Evolutionary conservation across 1,140 invertebrate species (phyloP).

Genomic region (Phymastichus coffea): DNA sequence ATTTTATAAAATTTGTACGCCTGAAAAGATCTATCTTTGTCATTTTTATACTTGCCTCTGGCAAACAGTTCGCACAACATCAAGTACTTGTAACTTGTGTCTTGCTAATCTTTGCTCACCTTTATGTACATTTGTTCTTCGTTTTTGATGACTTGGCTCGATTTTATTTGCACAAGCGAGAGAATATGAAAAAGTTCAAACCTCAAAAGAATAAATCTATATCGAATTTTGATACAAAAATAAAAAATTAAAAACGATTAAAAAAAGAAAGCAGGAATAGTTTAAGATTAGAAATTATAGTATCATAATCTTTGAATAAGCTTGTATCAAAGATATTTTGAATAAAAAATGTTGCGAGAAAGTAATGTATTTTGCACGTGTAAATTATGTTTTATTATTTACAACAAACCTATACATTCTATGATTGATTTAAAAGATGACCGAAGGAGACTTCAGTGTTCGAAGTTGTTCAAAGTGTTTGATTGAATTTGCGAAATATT

Average conservation of each 20-base stretch:
- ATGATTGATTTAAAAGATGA: too few relatives aligned
- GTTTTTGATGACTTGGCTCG: neutral
- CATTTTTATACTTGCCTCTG: constrained; percentile 11
- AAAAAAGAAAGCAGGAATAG: constrained; percentile 9
- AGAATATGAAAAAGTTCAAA: constrained; percentile 11
- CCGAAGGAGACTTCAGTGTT: too few relatives aligned
- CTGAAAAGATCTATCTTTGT: constrained; percentile 16
- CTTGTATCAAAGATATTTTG: constrained; percentile 26
- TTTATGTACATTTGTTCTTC: constrained; percentile 1
- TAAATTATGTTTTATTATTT: constrained; percentile 14
- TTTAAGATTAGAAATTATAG: constrained; percentile 9
- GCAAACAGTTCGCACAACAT: neutral
- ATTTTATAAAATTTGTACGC: constrained; percentile 2
- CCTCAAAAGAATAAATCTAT: constrained; percentile 1
- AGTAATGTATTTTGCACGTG: constrained; percentile 25
- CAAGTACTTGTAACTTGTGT: neutral
- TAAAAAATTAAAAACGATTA: neutral
- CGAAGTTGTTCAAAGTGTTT: too few relatives aligned
- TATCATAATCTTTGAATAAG: constrained; percentile 7
- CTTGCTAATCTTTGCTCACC: neutral
- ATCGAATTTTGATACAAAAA: constrained; percentile 10
- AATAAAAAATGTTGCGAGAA: constrained; percentile 30
- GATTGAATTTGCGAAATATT: too few relatives aligned
- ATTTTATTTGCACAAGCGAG: neutral
- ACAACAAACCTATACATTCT: too few relatives aligned